Evolutionary conservation across 2,888 invertebrate species (phyloP).

Genomic region (Lydus trimaculatus): DNA sequence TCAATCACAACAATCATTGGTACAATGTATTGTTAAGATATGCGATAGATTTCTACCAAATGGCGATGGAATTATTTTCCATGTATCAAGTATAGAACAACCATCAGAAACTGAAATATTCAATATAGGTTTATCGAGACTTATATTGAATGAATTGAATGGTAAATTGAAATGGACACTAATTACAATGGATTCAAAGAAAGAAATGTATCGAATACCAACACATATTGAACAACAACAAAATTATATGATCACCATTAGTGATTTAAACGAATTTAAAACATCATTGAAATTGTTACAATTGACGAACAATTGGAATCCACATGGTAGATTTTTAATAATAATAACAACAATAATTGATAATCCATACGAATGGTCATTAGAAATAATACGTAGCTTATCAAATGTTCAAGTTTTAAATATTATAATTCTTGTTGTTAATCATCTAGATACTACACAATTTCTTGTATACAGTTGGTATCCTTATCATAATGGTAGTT

Average conservation of each 20-base stretch:
- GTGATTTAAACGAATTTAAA: neutral
- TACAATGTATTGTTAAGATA: neutral
- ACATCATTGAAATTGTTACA: neutral
- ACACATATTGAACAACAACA: neutral
- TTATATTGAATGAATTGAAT: neutral
- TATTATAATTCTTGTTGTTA: slow-evolving; percentile 18
- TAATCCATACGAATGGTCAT: slow-evolving; percentile 1
- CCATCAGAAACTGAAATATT: neutral
- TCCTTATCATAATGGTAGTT: slow-evolving; percentile 22
- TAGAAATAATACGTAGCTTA: slow-evolving; percentile 14
- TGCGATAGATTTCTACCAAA: neutral
- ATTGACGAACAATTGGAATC: slow-evolving; percentile 18
- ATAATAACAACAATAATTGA: slow-evolving; percentile 14
- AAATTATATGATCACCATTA: neutral
- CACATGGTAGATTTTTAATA: slow-evolving; percentile 29
- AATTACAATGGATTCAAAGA: neutral
- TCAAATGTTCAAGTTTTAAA: slow-evolving; percentile 16
- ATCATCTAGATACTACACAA: neutral
- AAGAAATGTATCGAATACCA: neutral
- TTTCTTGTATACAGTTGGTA: slow-evolving; percentile 24
- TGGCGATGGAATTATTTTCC: neutral
- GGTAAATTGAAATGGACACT: neutral
- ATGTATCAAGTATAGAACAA: neutral
- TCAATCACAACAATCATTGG: neutral
- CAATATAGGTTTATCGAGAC: neutral